Evolutionary conservation across 2,113 vertebrate species (phyloP).

Genomic region (Petaurus breviceps): DNA sequence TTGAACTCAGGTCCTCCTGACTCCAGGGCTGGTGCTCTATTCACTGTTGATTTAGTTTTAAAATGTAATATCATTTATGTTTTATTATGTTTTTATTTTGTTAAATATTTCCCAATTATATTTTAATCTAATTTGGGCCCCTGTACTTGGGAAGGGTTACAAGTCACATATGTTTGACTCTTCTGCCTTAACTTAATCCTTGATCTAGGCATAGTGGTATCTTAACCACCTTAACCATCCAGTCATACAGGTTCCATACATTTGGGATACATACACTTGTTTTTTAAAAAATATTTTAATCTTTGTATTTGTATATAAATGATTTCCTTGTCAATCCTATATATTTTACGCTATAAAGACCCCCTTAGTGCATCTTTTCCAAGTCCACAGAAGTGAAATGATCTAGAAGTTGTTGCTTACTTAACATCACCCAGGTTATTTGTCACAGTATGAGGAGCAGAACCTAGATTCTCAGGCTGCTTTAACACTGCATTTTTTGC

Average conservation of each 20-base stretch:
- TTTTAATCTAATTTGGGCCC: not conserved
- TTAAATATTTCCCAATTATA: not conserved
- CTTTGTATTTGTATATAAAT: not conserved
- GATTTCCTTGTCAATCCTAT: not conserved
- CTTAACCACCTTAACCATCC: not conserved
- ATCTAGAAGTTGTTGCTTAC: not conserved
- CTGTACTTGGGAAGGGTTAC: not conserved
- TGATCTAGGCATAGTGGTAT: not conserved
- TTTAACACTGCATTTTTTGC: not conserved
- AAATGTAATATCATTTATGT: not conserved
- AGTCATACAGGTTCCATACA: not conserved
- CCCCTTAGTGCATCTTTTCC: not conserved
- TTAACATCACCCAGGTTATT: not conserved
- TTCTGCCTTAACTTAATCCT: not conserved
- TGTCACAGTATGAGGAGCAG: not conserved
- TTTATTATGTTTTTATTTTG: not conserved
- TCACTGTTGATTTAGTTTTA: not conserved
- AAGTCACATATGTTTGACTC: not conserved
- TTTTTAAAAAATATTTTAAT: not conserved
- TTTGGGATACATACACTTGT: not conserved
- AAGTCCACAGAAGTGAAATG: not conserved
- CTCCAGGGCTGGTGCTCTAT: no score
- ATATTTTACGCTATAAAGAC: not conserved
- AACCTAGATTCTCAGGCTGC: not conserved
- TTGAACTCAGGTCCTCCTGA: no score